phyloP scores from a whole-genome alignment of 2,797 vertebrate species.

The Hafferia zeledoni region DNA sequence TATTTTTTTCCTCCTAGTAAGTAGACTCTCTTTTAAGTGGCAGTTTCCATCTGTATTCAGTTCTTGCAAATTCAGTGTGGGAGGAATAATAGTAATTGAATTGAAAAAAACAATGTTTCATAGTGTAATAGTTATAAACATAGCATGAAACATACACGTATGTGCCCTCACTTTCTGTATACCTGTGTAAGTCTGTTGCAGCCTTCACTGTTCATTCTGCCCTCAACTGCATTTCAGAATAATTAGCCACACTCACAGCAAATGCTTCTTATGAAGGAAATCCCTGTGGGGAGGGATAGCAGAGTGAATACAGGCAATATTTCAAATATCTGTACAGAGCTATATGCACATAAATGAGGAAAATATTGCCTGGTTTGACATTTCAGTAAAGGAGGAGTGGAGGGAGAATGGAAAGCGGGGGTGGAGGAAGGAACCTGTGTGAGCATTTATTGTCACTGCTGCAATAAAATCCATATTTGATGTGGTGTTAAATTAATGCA shows the following conservation, averaged over 20 bases:
- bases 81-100: not conserved
- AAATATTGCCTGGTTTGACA: constrained; percentile 20
- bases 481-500: constrained; percentile 81
- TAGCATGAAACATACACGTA: not conserved
- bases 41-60: not conserved
- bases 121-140: not conserved
- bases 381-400: not conserved
- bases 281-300: not conserved
- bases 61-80: not conserved
- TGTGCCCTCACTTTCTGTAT: not conserved
- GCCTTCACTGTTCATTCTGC: not conserved
- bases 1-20: not conserved
- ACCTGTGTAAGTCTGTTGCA: not conserved
- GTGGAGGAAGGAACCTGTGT: constrained; percentile 33
- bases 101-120: not conserved
- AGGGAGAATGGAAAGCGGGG: not conserved
- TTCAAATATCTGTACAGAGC: not conserved
- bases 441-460: constrained; percentile 76
- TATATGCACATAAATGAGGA: not conserved
- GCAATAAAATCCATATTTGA: constrained; percentile 84
- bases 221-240: not conserved
- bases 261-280: constrained; percentile 4
- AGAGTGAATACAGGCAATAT: not conserved
- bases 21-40: not conserved
- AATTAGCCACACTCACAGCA: not conserved